Percentiles rank a stretch among this genome's conserved stretches.
These are phyloP conservation scores for Dichetophora obliterata DNA, from an alignment of 2,888 invertebrate genomes.

Conservation along the genomic window DNA sequence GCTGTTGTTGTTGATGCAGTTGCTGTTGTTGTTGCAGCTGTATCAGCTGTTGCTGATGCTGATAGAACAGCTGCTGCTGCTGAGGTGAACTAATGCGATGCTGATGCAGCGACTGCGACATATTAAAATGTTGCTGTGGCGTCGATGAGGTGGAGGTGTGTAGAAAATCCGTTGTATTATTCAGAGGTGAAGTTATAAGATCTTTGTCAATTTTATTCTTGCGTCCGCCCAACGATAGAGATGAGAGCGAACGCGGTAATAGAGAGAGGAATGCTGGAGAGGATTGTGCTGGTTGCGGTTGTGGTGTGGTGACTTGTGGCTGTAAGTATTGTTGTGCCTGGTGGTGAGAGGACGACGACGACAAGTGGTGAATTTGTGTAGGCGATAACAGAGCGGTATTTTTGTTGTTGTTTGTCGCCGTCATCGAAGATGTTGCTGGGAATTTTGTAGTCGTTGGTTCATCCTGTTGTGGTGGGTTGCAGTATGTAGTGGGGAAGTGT, in stretches of 20 bases:
- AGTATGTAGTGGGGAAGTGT: neutral
- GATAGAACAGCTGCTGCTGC: conserved; percentile 70
- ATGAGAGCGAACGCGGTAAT: conserved; percentile 69
- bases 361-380: conserved; percentile 61
- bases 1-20: conserved; percentile 49
- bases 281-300: conserved; percentile 57
- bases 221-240: conserved; percentile 68
- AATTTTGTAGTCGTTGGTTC: conserved; percentile 61
- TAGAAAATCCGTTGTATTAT: conserved; percentile 63
- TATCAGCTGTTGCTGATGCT: conserved; percentile 53
- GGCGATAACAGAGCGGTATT: conserved; percentile 61
- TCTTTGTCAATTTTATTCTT: conserved; percentile 69
- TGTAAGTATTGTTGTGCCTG: conserved; percentile 55
- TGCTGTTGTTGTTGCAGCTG: conserved; percentile 53
- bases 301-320: conserved; percentile 61
- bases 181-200: conserved; percentile 63
- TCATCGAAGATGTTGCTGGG: conserved; percentile 50
- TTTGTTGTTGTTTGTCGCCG: conserved; percentile 55
- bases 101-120: conserved; percentile 70
- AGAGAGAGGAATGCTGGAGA: conserved; percentile 70
- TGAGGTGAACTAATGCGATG: conserved; percentile 58
- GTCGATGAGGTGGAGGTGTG: conserved; percentile 50
- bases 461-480: conserved; percentile 60
- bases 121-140: conserved; percentile 48
- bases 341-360: conserved; percentile 57